Evolutionary conservation across 1,140 invertebrate genomes (phyloP).

Genomic region (Lordiphosa collinella): DNA sequence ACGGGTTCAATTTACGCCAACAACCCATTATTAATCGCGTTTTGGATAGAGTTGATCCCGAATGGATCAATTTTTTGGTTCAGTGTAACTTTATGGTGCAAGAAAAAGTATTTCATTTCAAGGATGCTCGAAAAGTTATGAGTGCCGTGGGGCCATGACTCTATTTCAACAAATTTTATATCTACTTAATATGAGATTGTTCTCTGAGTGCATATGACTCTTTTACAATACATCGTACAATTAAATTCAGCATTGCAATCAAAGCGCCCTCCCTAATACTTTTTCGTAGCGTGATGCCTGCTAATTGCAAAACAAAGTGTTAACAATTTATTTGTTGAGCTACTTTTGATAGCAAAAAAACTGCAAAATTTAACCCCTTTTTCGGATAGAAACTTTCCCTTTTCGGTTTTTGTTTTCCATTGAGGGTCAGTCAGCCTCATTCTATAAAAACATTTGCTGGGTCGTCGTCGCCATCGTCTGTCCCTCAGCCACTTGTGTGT

Average conservation of each 20-base stretch:
- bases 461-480: constrained; percentile 21
- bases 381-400: constrained; percentile 34
- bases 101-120: too few species aligned
- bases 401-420: constrained; percentile 29
- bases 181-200: too few species aligned
- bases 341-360: constrained; percentile 35
- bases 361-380: constrained; percentile 54
- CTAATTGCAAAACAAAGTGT: constrained; percentile 63
- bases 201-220: too few species aligned
- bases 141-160: too few species aligned
- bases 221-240: too few species aligned
- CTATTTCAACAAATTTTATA: too few species aligned
- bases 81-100: too few species aligned
- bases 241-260: constrained; percentile 12
- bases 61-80: too few species aligned
- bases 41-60: too few species aligned
- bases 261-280: constrained; percentile 7
- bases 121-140: too few species aligned
- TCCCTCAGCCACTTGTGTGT: constrained; percentile 12
- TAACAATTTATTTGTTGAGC: constrained; percentile 41
- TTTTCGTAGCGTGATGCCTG: constrained; percentile 7
- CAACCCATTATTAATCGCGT: too few species aligned
- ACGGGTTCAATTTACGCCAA: too few species aligned
- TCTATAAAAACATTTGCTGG: constrained; percentile 43
- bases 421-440: constrained; percentile 7